Base-by-base conservation (phyloP, 2,113 vertebrate genomes). In the Seriola quinqueradiata region DNA sequence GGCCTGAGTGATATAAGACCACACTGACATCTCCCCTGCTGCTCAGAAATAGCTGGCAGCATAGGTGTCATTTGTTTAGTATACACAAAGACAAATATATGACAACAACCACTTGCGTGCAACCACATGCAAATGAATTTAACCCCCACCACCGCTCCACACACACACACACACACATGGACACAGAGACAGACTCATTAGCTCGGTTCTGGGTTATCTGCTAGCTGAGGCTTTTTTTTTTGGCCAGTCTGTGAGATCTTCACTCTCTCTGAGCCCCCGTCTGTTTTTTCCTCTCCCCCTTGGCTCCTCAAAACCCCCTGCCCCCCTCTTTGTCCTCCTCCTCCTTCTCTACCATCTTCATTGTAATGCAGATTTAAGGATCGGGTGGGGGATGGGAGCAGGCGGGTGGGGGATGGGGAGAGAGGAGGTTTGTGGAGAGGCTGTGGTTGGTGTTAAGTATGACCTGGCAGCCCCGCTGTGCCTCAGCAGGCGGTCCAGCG, bases 321-420 rank as follows among this genome's bases (percentile, higher is more conserved):
- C 19, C 13, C 40, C 25, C 40, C 50, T 17, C 48, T 55, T 28
- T 19, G 9, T 32, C 65, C 68, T 25, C 44, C 64, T 21, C 34
- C 25, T 48, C 48, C 25, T 72, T 70, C 82, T 65, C 70, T 61
- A 32, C 72, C 60, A 69, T 85, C 80, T 86, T 91, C 28, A 93
- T 93, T 94, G 91, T 94, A 55, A 94, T 94, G 92, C 85, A 93
- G 89, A 94, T 93, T 89, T 85, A 38, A 80, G 81, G 60, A 77
- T 65, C 0, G 23, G 16, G 46, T 89, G 88, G 89, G 92, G 91
- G 85, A 85, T 81, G 89, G 89, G 85, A 66, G 52, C 25, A 3
- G 32, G 3, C 60, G 66, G 4, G 8, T 54, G 60, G 82, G 72
- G 84, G 77, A 75, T 70, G 84, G 81, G 70, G 32, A 73, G 59